Conservation (phyloP, 2,888 invertebrate species). For the Papilio elwesi region DNA sequence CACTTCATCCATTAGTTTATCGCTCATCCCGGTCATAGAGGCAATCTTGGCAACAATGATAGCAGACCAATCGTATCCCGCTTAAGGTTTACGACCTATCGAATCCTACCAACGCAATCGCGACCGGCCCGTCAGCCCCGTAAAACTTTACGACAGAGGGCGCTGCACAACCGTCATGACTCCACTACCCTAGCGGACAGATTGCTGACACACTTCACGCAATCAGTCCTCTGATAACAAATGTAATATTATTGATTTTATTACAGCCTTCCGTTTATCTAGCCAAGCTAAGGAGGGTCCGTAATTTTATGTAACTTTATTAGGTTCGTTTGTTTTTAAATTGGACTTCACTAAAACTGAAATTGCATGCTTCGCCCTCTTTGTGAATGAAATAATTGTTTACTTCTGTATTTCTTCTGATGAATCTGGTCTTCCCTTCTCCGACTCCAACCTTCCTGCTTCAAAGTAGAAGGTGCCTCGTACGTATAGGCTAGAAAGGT, state of each 20-base stretch:
- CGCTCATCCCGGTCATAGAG: not conserved
- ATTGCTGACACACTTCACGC: slow-evolving; percentile 1
- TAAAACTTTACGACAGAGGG: slow-evolving; percentile 21
- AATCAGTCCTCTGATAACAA: not conserved
- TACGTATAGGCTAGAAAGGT: no score
- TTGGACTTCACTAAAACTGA: no score
- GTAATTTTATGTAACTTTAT: no score
- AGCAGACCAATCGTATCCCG: not conserved
- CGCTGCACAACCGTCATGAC: slow-evolving; percentile 1
- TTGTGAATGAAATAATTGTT: no score
- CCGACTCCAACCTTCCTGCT: no score
- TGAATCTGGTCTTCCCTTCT: no score
- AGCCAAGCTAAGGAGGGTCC: no score
- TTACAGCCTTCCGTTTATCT: no score
- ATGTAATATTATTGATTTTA: not conserved
- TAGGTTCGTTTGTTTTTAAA: no score
- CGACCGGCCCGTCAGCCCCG: slow-evolving; percentile 4
- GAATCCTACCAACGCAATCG: slow-evolving; percentile 14
- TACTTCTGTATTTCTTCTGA: no score
- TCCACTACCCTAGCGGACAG: not conserved
- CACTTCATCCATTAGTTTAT: not conserved
- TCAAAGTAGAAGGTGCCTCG: no score
- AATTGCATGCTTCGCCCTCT: no score
- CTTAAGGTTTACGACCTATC: slow-evolving; percentile 18
- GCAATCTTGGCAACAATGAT: not conserved